These are phyloP conservation scores for Eulithis testata DNA, from an alignment of 2,888 invertebrate species.

Conservation along the genomic window DNA sequence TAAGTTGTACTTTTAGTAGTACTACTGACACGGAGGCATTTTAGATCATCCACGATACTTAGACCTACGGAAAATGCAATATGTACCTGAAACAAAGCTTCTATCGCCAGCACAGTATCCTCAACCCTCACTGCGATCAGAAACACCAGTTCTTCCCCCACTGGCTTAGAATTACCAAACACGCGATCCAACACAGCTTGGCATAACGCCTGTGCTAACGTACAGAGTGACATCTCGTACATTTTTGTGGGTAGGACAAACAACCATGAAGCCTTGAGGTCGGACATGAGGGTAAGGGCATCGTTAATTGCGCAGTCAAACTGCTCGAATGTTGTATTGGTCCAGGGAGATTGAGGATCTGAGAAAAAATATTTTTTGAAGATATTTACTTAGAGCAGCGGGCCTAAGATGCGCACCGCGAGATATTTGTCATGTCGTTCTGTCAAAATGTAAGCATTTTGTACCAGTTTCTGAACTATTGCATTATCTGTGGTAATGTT, in stretches of 20 bases:
- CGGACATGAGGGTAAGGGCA: slow-evolving; percentile 60
- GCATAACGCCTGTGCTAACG: slow-evolving; percentile 60
- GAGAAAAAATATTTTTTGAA: too few species aligned
- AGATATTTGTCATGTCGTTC: too few species aligned
- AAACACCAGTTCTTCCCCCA: slow-evolving; percentile 68
- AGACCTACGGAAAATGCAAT: background rate
- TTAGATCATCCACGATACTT: too few species aligned
- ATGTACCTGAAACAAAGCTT: slow-evolving; percentile 66
- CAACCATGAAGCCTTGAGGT: slow-evolving; percentile 65
- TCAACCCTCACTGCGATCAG: slow-evolving; percentile 66
- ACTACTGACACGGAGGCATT: too few species aligned
- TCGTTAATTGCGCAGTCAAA: slow-evolving; percentile 69
- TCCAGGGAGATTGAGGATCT: slow-evolving; percentile 61
- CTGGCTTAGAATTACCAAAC: slow-evolving; percentile 59
- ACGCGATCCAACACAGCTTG: slow-evolving; percentile 65
- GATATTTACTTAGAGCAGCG: too few species aligned
- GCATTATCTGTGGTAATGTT: too few species aligned
- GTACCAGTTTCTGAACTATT: too few species aligned
- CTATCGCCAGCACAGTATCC: slow-evolving; percentile 55
- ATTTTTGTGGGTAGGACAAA: slow-evolving; percentile 64
- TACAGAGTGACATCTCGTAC: slow-evolving; percentile 70
- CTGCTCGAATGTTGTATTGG: slow-evolving; percentile 61
- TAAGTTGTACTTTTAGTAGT: too few species aligned
- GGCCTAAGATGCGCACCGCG: too few species aligned
- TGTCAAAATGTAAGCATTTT: too few species aligned